phyloP scores from a whole-genome alignment of 2,888 invertebrate species.

The Aelia acuminata region DNA sequence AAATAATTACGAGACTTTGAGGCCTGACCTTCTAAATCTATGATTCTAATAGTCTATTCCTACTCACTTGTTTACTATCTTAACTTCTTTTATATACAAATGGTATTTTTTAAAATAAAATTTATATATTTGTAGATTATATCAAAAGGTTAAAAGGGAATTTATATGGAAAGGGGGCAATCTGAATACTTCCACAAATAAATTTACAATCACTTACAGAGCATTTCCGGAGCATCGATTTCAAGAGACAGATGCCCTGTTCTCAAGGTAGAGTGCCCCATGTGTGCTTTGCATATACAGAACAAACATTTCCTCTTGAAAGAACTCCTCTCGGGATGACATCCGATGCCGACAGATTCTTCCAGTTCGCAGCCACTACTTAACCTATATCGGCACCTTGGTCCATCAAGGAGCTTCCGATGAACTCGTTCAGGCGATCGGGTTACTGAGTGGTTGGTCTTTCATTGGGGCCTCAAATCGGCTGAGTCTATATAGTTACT shows the following conservation, averaged over 20 bases:
- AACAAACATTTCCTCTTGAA: background rate
- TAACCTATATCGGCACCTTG: conserved; percentile 24
- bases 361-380: background rate
- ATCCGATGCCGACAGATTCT: conserved; percentile 7
- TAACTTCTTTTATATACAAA: no score
- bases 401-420: conserved; percentile 37
- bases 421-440: background rate
- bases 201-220: background rate
- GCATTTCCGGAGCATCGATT: background rate
- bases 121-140: background rate
- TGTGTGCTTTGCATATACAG: conserved; percentile 32
- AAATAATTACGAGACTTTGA: no score
- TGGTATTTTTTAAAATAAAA: background rate
- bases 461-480: conserved; percentile 11
- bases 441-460: background rate
- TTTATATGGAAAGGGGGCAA: no score
- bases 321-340: background rate
- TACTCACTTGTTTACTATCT: no score
- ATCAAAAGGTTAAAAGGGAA: background rate
- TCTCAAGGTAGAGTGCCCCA: conserved; percentile 2
- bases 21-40: no score
- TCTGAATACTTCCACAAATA: background rate
- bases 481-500: conserved; percentile 19
- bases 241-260: conserved; percentile 2
- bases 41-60: no score